Conservation (phyloP, 1,140 invertebrate genomes). For the Microplitis demolitor region DNA sequence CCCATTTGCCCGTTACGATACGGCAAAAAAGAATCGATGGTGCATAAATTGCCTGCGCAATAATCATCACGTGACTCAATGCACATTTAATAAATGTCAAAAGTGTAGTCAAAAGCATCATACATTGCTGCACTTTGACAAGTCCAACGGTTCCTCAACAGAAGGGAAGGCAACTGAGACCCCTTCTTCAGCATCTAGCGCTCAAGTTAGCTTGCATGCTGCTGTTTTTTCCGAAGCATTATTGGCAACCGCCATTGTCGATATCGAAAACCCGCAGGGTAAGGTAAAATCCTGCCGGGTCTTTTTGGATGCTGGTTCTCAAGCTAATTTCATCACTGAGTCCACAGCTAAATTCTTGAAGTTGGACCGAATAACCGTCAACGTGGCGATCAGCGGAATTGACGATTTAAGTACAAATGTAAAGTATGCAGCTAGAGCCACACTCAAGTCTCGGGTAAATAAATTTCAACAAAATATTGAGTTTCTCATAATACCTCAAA, state of each 20-base stretch:
- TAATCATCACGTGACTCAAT: not conserved
- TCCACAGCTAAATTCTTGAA: not conserved
- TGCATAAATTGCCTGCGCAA: not conserved
- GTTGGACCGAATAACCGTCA: not conserved
- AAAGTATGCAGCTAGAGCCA: not conserved
- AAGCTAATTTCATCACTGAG: not conserved
- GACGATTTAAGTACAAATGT: not conserved
- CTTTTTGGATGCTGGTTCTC: not conserved
- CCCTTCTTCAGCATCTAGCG: not conserved
- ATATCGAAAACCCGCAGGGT: not conserved
- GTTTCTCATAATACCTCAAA: too few species aligned
- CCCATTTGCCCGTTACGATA: not conserved
- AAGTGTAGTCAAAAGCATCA: conserved; percentile 2
- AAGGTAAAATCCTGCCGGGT: not conserved
- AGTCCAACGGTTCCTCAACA: not conserved
- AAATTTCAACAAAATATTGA: not conserved
- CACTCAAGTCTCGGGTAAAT: not conserved
- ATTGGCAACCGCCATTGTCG: conserved; percentile 29
- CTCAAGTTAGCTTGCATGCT: conserved; percentile 1
- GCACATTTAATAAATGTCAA: not conserved
- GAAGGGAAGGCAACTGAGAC: not conserved
- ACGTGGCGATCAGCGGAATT: not conserved
- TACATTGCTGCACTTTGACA: not conserved
- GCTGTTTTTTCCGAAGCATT: conserved; percentile 25
- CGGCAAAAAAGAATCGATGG: not conserved